These are phyloP conservation scores for Actinopyga echinites DNA, from an alignment of 53 echinoderm and acorn worm species.

Conservation along the genomic window DNA sequence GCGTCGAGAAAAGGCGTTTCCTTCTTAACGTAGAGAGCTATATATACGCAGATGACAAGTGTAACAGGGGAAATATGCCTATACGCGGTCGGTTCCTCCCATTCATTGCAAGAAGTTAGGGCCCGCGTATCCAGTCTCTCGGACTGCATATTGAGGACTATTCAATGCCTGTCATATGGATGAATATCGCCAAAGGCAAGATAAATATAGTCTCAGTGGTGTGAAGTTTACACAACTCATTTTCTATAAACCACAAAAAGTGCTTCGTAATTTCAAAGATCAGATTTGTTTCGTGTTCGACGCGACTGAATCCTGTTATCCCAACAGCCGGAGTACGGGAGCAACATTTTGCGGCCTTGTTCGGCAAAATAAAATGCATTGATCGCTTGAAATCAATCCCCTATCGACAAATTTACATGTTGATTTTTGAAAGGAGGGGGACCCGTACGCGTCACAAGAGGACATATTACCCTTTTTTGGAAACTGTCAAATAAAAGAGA, in stretches of 20 bases:
- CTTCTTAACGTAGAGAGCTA: too few relatives aligned
- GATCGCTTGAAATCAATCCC: constrained; percentile 25
- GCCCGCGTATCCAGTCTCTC: not conserved
- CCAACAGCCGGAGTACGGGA: constrained; percentile 6
- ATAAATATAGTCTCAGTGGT: constrained; percentile 19
- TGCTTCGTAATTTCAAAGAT: not conserved
- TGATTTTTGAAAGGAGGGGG: constrained; percentile 30
- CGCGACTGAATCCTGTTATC: constrained; percentile 11
- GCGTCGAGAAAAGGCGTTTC: too few relatives aligned
- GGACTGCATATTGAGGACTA: too few relatives aligned
- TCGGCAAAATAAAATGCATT: constrained; percentile 16
- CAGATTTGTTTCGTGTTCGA: constrained; percentile 23
- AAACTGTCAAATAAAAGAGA: constrained; percentile 25
- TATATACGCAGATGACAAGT: too few relatives aligned
- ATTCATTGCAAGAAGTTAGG: not conserved
- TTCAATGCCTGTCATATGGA: not conserved
- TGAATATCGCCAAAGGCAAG: constrained; percentile 2
- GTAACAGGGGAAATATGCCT: not conserved
- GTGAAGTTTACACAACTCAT: constrained; percentile 22
- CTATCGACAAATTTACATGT: constrained; percentile 38
- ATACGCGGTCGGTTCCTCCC: not conserved
- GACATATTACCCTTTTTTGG: constrained; percentile 14
- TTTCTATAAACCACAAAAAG: constrained; percentile 24
- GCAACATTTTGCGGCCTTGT: constrained; percentile 35
- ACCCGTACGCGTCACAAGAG: constrained; percentile 15